Base-by-base conservation (phyloP, 2,888 invertebrate genomes). In the Heliconius cydno region DNA sequence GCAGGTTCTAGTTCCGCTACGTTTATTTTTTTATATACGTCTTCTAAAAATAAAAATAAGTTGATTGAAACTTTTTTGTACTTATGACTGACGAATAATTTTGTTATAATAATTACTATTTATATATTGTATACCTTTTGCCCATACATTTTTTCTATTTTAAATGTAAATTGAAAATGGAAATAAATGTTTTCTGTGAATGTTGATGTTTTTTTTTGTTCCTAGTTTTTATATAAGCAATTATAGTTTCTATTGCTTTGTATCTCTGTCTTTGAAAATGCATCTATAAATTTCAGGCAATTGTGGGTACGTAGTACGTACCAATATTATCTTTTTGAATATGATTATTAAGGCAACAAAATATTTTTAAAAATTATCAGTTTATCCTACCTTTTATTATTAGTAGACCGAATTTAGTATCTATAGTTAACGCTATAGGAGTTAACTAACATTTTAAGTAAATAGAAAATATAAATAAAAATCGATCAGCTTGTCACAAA, bases 401-500 rank as follows among this genome's bases (percentile, higher is more conserved):
- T 34, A 34, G 12, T 12, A 12, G 52, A 52, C 7, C 6, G 6
- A 52, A 52, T 19, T 52, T 52, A 7, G 52, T 52, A 34, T 34
- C 34, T 34, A 7, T 34, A 34, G 7, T 34, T 34, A 34, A 6
- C 34, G 34, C 34, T 34, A 34, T 7, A 34, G 7, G 7, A 34
- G 7, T 34, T 46, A 15, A 46, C 52, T 52, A 52, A 2, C 52
- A 22, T 52, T 52, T 60, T 10, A 60, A 60, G 22, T n/a, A n/a
- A 60, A 22, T 10, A 60, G 60, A 3, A 60, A 60, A n/a, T n/a
- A 57, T 30, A 74, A 82, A 68, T 77, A 81, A 90, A 90, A 88
- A 85, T 84, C 88, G 80, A 83, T 88, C 85, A 88, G 90, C 92
- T 91, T 91, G 89, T 92, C 94, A 93, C 93, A 94, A 94, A 94